Base-by-base conservation (phyloP, 64 coral and sea anemone genomes). In the Montipora sp. region DNA sequence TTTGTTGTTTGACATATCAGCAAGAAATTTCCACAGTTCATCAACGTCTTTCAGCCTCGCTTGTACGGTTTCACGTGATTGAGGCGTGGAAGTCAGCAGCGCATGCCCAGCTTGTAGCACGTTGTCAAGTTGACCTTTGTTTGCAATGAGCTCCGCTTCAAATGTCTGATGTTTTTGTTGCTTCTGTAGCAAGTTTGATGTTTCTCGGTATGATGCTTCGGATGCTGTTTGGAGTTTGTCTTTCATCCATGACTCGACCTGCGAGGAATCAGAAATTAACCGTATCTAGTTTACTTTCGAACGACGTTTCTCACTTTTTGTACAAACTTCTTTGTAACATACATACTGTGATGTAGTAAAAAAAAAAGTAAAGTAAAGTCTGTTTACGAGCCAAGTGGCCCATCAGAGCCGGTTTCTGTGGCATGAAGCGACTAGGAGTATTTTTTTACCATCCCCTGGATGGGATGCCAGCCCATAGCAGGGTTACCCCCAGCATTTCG, bases 171-270 rank as follows among this genome's bases (percentile, higher is more conserved):
- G 96, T 51, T 98, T 98, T 76, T 98, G 94, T n/a, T 94, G 73
- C 22, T 95, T 95, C 14, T 93, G 94, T 36, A 90, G 48, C 15
- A 98, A 86, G 73, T 98, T 93, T 6, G 87, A 91, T 19, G 94
- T 92, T 94, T 98, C 96, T 75, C 94, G 93, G 78, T 98, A 98
- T 1, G 96, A 98, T 10, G 94, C 94, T 47, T 96, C 96, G 16
- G 91, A 86, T 44, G 96, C 96, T 47, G 91, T 93, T 81, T 98
- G 96, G 0, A 95, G 73, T 51, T 96, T 98, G 72, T 85, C 92
- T 63, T 94, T 98, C 58, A 98, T 98, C 96, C 96, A 98, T 10
- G 83, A 94, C 49, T 96, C 94, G 69, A 98, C 75, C 96, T 98
- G 59, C 21, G 58, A 48, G 6, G 15, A 8, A 27, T 16, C 2